Evolutionary conservation across 2,888 invertebrate genomes (phyloP).

Genomic region (Gandaritis pyraliata): DNA sequence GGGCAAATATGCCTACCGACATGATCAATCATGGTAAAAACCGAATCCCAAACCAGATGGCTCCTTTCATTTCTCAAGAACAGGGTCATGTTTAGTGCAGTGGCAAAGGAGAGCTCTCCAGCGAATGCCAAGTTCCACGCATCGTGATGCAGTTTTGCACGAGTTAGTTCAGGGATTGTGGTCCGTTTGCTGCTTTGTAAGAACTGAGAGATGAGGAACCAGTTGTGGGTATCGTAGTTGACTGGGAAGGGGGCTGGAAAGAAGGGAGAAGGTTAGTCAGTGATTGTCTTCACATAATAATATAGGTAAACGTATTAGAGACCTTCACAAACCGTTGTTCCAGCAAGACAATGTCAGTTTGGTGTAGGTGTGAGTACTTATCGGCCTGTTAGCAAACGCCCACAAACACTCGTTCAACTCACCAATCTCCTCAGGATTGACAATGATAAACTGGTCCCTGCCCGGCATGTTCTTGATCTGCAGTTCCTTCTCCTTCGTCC

Average conservation of each 20-base stretch:
- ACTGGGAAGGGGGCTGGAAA: slow-evolving; percentile 90
- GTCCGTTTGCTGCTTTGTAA: slow-evolving; percentile 82
- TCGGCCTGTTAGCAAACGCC: too few relatives aligned
- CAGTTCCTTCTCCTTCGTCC: slow-evolving; percentile 86
- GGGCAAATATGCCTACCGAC: slow-evolving; percentile 88
- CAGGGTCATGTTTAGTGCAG: slow-evolving; percentile 91
- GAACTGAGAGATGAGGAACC: slow-evolving; percentile 89
- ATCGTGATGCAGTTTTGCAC: slow-evolving; percentile 90
- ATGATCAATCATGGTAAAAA: slow-evolving; percentile 93
- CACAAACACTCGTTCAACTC: slow-evolving; percentile 43
- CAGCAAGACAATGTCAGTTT: too few relatives aligned
- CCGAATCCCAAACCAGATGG: slow-evolving; percentile 92
- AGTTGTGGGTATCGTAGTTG: slow-evolving; percentile 91
- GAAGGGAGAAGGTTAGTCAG: slow-evolving; percentile 1
- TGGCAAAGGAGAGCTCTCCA: slow-evolving; percentile 89
- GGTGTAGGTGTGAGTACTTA: too few relatives aligned
- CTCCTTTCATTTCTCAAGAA: slow-evolving; percentile 89
- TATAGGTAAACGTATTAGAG: too few relatives aligned
- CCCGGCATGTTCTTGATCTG: slow-evolving; percentile 81
- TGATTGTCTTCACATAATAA: not conserved
- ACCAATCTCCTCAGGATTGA: slow-evolving; percentile 94
- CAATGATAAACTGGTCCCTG: slow-evolving; percentile 87
- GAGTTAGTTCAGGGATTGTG: slow-evolving; percentile 88
- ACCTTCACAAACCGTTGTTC: too few relatives aligned
- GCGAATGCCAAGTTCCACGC: slow-evolving; percentile 92